Base-by-base conservation (phyloP, 2,113 vertebrate species). In the Oncorhynchus masou region DNA sequence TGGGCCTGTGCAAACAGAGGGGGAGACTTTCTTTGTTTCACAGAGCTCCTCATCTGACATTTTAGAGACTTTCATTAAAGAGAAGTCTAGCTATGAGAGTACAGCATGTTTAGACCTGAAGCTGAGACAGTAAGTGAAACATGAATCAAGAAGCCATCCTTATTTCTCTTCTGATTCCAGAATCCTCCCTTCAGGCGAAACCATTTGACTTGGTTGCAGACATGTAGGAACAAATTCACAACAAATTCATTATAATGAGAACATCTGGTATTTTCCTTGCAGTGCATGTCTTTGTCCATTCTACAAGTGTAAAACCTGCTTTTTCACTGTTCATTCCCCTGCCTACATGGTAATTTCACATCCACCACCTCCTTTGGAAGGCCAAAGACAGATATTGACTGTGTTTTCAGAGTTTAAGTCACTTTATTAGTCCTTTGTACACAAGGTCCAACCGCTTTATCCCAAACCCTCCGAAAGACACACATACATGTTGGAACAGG, bases 61-160 rank as follows among this genome's bases (percentile, higher is more conserved):
- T 85, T 73, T 69, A 74, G 80, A 88, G 83, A 83, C 85, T 86
- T 85, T 91, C 81, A 85, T 89, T 89, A 85, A 83, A 86, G 29
- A 29, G 31, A 34, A 39, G 31, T 39, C 25, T 68, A 39, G 39
- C 20, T 48, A 16, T 27, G n/a, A 62, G 59, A 67, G 9, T 25
- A 48, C 72, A 13, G 78, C 92, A 87, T 81, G 92, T 91, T 84
- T 7, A 54, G 82, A 86, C 92, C 82, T 91, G 92, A 91, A 75
- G 51, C 8, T 45, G 67, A 90, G 86, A 45, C 39, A 45, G 39
- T 45, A 45, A 45, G 39, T 45, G 39, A 45, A 45, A 89, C 84
- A 84, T 83, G 76, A 91, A 87, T 87, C 39, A 29, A 82, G 72
- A 65, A 87, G 48, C 49, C 60, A 81, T 85, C 80, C 80, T 83